Evolutionary conservation across 2,888 invertebrate genomes (phyloP), one percentile per base, ranked within the genome.

Genomic region (Thymelicus acteon): DNA sequence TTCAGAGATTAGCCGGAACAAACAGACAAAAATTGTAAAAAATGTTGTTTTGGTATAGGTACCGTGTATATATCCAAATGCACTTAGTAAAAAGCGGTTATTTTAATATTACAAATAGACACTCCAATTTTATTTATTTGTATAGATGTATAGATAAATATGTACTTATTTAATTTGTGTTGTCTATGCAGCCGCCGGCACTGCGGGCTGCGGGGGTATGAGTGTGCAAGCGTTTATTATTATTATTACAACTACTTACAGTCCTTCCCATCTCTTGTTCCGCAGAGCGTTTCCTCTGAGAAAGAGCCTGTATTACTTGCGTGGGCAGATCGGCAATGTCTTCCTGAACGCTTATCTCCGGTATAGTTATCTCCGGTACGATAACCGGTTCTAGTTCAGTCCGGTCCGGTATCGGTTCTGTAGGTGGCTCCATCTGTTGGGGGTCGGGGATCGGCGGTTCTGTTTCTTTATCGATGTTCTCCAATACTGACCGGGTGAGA

Each of bases 251-350:
- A n/a, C n/a, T n/a, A 74, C 80, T 57, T 58, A 75, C 76, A 60
- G 73, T 19, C 19, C 19, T 19, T 7, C 12, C 47, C 15, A 62
- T 31, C 15, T 78, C 75, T 31, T 68, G 15, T 15, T 76, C 77
- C 8, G 74, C 74, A 0, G 76, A 63, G 1, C 85, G 79, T 73
- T 85, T 85, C 12, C 77, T 73, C 57, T 76, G 80, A 1, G 85
- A 82, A 0, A 81, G 39, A 0, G 81, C 80, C 31, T 80, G 76
- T 19, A 91, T 64, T 47, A 85, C 85, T 72, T 92, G 92, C 10
- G 91, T 91, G 0, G 82, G 82, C 65, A 89, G 69, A 0, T 89
- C 84, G 0, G 83, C 72, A 66, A 88, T 80, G 52, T 89, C 89
- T 37, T 79, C 67, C 49, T 19, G 48, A 13, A 39, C 58, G 44